Conservation (phyloP, 2,888 invertebrate genomes). For the Tipula vernalis region DNA sequence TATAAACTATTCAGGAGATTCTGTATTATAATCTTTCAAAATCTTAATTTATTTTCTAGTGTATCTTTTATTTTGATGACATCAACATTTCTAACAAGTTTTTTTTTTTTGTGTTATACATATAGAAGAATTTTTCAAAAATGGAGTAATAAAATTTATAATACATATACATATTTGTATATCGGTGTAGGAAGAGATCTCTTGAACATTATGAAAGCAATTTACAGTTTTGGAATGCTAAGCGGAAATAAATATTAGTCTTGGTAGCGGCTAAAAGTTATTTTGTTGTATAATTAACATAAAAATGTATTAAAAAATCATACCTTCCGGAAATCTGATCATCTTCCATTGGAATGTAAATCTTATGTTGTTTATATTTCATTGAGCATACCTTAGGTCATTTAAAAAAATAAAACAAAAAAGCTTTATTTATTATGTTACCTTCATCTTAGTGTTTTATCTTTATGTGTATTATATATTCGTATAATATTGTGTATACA, state of each 20-base stretch:
- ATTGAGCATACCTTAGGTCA: slow-evolving; percentile 8
- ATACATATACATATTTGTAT: not conserved
- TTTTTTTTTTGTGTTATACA: not conserved
- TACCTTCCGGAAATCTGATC: not conserved
- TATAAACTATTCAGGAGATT: not conserved
- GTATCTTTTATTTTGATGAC: not conserved
- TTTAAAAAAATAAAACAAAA: not conserved
- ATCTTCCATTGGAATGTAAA: slow-evolving; percentile 7
- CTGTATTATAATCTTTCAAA: not conserved
- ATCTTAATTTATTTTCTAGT: not conserved
- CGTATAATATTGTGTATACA: not conserved
- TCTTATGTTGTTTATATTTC: not conserved
- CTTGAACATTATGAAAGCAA: not conserved
- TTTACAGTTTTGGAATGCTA: not conserved
- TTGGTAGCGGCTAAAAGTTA: not conserved
- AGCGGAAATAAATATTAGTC: not conserved
- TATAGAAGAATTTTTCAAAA: not conserved
- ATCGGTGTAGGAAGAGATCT: not conserved
- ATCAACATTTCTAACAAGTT: not conserved
- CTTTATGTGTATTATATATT: not conserved
- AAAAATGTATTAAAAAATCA: not conserved
- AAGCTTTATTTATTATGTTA: not conserved
- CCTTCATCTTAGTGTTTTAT: not conserved
- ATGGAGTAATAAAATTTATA: not conserved
- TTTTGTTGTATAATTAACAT: not conserved